phyloP scores from a whole-genome alignment of 2,888 invertebrate genomes.

The Apocheima hispidaria region DNA sequence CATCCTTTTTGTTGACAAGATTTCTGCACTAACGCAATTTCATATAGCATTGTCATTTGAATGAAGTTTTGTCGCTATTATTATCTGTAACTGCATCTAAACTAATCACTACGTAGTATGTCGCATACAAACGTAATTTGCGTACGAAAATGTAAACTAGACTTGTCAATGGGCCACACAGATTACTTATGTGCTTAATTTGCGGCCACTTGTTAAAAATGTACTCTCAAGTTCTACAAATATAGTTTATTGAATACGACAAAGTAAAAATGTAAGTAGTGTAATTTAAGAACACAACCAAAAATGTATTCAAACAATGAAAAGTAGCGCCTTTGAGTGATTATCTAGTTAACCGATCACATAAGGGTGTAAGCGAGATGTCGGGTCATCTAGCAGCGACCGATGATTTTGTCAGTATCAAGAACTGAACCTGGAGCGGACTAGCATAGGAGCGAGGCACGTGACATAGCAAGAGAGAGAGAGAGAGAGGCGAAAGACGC shows the following conservation, averaged over 20 bases:
- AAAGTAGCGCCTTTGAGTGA: too few species aligned
- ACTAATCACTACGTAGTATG: neutral
- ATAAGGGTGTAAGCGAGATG: neutral
- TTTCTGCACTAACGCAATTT: neutral
- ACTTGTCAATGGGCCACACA: slow-evolving; percentile 46
- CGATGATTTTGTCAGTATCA: neutral
- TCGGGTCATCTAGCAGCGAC: neutral
- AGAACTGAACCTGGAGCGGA: neutral
- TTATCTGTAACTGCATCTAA: neutral
- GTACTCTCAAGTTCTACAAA: slow-evolving; percentile 60
- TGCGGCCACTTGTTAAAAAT: slow-evolving; percentile 65
- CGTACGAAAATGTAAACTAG: slow-evolving; percentile 26
- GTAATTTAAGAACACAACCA: too few species aligned
- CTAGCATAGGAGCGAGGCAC: neutral
- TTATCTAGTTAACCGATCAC: too few species aligned
- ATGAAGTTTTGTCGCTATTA: too few species aligned
- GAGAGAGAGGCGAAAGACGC: neutral
- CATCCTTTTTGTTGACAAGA: neutral
- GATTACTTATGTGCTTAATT: slow-evolving; percentile 56
- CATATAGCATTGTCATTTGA: neutral
- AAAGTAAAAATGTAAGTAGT: too few species aligned
- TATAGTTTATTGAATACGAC: neutral
- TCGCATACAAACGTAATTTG: slow-evolving; percentile 10
- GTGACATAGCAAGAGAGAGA: too few species aligned
- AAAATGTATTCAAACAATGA: too few species aligned